These are phyloP conservation scores for Trachelus tabidus DNA, from an alignment of 2,888 invertebrate species.

Conservation along the genomic window DNA sequence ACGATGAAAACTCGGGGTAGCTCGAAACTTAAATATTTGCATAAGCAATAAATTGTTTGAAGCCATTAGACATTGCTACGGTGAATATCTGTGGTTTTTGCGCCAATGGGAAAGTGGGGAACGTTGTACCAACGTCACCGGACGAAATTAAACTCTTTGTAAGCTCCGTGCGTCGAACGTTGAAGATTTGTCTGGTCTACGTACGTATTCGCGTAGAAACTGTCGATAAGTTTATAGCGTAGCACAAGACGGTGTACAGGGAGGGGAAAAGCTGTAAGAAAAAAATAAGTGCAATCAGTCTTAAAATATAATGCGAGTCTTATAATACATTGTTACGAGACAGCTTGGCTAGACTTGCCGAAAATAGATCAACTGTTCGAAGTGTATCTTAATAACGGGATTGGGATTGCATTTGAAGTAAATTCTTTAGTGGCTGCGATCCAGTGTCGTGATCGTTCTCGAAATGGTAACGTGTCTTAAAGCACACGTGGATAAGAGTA, in stretches of 20 bases:
- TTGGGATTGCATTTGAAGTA: background rate
- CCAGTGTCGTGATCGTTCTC: background rate
- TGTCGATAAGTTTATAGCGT: background rate
- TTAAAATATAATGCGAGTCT: background rate
- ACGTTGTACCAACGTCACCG: too few relatives aligned
- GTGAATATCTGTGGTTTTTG: background rate
- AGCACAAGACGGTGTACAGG: background rate
- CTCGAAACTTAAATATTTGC: background rate
- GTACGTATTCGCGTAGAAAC: background rate
- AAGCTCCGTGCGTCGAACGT: background rate
- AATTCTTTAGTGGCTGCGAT: background rate
- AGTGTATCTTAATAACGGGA: background rate
- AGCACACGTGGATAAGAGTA: background rate
- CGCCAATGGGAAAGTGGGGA: background rate
- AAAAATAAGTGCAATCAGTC: background rate
- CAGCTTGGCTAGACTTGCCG: background rate
- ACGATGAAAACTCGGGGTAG: background rate
- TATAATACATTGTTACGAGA: background rate
- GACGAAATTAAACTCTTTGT: background rate
- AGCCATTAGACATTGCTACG: background rate
- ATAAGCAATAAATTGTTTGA: background rate
- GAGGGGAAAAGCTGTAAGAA: background rate
- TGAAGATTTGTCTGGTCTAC: background rate
- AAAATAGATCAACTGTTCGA: background rate
- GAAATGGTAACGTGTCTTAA: background rate